These are phyloP conservation scores for Eupithecia subfuscata DNA, from an alignment of 2,888 invertebrate species.

Conservation along the genomic window DNA sequence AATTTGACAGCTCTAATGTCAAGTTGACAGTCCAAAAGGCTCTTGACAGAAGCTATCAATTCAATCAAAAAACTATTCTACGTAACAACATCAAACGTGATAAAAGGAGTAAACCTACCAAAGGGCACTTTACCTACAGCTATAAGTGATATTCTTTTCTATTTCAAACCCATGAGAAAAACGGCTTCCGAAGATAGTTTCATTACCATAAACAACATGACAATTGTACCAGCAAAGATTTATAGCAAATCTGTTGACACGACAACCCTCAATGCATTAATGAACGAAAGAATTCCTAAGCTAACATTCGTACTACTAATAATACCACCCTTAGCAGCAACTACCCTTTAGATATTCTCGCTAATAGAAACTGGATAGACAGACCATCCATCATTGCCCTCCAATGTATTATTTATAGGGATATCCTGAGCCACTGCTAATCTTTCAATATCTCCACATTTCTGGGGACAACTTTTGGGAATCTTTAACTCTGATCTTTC, in stretches of 20 bases:
- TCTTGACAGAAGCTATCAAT: constrained; percentile 5
- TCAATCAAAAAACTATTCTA: neutral
- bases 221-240: constrained; percentile 49
- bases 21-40: constrained; percentile 9
- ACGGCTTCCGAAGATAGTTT: neutral
- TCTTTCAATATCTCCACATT: constrained; percentile 84
- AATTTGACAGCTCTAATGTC: constrained; percentile 13
- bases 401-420: constrained; percentile 83
- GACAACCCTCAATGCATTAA: constrained; percentile 68
- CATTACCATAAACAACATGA: constrained; percentile 20
- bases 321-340: constrained; percentile 64
- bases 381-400: constrained; percentile 81
- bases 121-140: no score
- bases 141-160: neutral
- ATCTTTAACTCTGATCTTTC: constrained; percentile 24
- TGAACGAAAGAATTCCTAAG: constrained; percentile 68
- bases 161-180: neutral
- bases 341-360: constrained; percentile 81
- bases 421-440: constrained; percentile 78
- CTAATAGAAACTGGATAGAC: constrained; percentile 83
- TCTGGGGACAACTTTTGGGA: constrained; percentile 72
- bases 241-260: constrained; percentile 63
- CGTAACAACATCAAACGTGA: neutral
- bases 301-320: constrained; percentile 78
- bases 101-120: neutral